These are phyloP conservation scores for Phorcus lineatus DNA, from an alignment of 2,888 invertebrate genomes.

Conservation along the genomic window DNA sequence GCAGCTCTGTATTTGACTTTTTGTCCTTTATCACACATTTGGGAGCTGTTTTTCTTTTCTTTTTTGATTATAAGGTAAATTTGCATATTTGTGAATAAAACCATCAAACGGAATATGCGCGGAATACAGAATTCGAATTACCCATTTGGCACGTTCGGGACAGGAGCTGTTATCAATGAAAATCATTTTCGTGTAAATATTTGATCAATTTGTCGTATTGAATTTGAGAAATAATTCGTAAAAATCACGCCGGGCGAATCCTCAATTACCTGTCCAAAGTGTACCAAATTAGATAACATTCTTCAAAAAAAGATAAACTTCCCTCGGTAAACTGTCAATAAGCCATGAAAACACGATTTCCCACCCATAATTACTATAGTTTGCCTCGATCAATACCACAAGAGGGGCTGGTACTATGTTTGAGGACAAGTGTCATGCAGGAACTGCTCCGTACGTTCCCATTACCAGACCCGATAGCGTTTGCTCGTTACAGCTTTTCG, in stretches of 20 bases:
- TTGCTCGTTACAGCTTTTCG: background rate
- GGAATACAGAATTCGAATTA: background rate
- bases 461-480: background rate
- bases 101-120: constrained; percentile 7
- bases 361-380: background rate
- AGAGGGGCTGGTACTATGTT: background rate
- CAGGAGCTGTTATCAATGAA: constrained; percentile 1
- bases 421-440: too few relatives aligned
- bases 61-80: background rate
- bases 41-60: background rate
- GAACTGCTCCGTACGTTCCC: background rate
- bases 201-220: constrained; percentile 15
- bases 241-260: constrained; percentile 12
- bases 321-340: constrained; percentile 12
- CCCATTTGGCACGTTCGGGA: background rate
- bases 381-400: background rate
- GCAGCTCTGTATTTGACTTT: too few relatives aligned
- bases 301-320: constrained; percentile 15
- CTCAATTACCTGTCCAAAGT: constrained; percentile 14
- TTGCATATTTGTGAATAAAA: constrained; percentile 20
- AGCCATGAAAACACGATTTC: constrained; percentile 10
- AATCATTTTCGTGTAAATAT: constrained; percentile 18
- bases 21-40: background rate
- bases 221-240: constrained; percentile 6
- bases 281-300: constrained; percentile 19